phyloP scores from a whole-genome alignment of 92 coral and sea anemone species.

The Epizoanthus ramosus region DNA sequence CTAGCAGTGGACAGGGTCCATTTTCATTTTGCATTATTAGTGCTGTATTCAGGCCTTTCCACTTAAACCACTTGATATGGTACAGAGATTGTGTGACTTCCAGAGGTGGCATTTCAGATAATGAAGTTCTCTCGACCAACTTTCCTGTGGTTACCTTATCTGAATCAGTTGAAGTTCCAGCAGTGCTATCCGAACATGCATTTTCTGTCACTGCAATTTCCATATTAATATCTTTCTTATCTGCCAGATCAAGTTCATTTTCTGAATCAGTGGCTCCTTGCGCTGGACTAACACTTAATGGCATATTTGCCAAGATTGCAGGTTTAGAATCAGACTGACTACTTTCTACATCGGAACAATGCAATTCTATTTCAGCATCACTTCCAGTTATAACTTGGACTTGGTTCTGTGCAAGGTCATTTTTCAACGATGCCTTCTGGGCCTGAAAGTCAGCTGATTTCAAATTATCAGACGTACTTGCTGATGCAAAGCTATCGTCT shows the following conservation, averaged over 20 bases:
- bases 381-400: not conserved
- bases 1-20: constrained; percentile 97
- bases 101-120: constrained; percentile 6
- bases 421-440: not conserved
- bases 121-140: constrained; percentile 8
- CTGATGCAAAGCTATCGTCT: not conserved
- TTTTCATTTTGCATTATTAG: constrained; percentile 97
- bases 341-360: not conserved
- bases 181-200: not conserved
- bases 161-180: constrained; percentile 25
- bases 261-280: not conserved
- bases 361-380: not conserved
- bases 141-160: not conserved
- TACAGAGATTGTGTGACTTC: constrained; percentile 69
- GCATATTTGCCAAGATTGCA: not conserved
- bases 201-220: constrained; percentile 3
- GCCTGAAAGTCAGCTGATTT: not conserved
- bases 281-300: not conserved
- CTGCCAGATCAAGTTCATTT: not conserved
- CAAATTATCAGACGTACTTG: not conserved
- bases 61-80: constrained; percentile 90
- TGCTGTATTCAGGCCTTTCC: constrained; percentile 92
- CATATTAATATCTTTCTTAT: constrained; percentile 3
- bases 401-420: not conserved
- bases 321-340: not conserved